phyloP scores from a whole-genome alignment of 2,797 vertebrate genomes.

The Austrolebias charrua region DNA sequence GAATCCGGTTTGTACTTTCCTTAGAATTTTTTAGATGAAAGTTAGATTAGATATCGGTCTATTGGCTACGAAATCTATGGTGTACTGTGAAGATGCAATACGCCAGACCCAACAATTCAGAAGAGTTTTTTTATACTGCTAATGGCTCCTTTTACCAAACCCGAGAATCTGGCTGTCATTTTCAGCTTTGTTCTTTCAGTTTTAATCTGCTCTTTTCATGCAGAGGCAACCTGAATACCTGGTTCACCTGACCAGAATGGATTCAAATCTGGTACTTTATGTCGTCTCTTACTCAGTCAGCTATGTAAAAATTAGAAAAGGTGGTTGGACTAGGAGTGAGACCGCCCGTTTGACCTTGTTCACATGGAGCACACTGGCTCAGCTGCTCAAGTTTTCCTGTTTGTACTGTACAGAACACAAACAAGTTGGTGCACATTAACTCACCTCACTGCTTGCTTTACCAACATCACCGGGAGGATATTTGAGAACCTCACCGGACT shows the following conservation, averaged over 20 bases:
- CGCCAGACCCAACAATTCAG: neutral
- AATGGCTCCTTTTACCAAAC: slow-evolving; percentile 53
- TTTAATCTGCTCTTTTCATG: neutral
- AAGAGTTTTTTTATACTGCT: slow-evolving; percentile 19
- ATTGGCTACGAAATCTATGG: no score
- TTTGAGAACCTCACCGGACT: slow-evolving; percentile 53
- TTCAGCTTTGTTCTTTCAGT: neutral
- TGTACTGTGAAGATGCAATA: no score
- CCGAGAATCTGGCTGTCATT: slow-evolving; percentile 57
- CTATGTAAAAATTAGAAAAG: slow-evolving; percentile 13
- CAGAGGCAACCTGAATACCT: neutral
- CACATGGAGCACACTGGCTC: slow-evolving; percentile 23
- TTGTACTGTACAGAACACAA: neutral
- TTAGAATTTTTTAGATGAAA: no score
- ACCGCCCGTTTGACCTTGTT: slow-evolving; percentile 17
- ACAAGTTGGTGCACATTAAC: slow-evolving; percentile 44
- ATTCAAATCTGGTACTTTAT: no score
- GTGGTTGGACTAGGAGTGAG: slow-evolving; percentile 6
- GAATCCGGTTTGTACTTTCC: no score
- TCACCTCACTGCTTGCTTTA: slow-evolving; percentile 40
- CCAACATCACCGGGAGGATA: slow-evolving; percentile 34
- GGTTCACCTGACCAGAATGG: neutral
- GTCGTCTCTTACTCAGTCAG: slow-evolving; percentile 5
- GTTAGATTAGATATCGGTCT: no score
- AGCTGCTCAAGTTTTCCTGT: slow-evolving; percentile 28